A percentile compares a stretch with the other conserved stretches of the same genome.
Conservation (phyloP, 2,888 invertebrate genomes). For the Odontothrips loti region DNA sequence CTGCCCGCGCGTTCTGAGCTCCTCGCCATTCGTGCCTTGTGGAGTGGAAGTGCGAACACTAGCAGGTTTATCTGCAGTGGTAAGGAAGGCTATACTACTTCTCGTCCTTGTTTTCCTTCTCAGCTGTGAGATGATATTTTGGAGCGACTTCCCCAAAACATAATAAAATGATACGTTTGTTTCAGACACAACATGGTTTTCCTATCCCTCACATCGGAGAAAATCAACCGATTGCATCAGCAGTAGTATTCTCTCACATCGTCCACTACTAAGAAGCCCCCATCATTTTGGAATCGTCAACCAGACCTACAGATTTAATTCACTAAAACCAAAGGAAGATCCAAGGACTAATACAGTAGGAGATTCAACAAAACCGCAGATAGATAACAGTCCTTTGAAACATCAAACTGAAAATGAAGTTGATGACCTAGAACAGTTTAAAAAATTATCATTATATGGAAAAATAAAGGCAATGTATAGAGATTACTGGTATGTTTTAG, state of each 20-base stretch:
- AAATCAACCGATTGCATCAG: neutral
- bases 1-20: too few relatives aligned
- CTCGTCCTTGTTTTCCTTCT: neutral
- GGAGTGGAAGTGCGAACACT: neutral
- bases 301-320: neutral
- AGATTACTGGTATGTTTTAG: slow-evolving; percentile 93
- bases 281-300: neutral
- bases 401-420: neutral
- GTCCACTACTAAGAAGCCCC: neutral
- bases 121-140: neutral
- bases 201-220: too few relatives aligned
- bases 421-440: slow-evolving; percentile 30
- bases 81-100: neutral
- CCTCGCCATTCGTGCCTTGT: too few relatives aligned
- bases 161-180: too few relatives aligned
- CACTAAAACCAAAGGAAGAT: neutral
- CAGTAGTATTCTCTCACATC: neutral
- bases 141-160: too few relatives aligned
- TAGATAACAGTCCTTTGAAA: too few relatives aligned
- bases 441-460: slow-evolving; percentile 64
- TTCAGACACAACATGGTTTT: too few relatives aligned
- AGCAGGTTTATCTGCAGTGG: neutral
- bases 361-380: neutral
- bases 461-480: slow-evolving; percentile 88
- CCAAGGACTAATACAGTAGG: neutral